phyloP scores from a whole-genome alignment of 1,140 invertebrate genomes.

The Drosophila tristis region DNA sequence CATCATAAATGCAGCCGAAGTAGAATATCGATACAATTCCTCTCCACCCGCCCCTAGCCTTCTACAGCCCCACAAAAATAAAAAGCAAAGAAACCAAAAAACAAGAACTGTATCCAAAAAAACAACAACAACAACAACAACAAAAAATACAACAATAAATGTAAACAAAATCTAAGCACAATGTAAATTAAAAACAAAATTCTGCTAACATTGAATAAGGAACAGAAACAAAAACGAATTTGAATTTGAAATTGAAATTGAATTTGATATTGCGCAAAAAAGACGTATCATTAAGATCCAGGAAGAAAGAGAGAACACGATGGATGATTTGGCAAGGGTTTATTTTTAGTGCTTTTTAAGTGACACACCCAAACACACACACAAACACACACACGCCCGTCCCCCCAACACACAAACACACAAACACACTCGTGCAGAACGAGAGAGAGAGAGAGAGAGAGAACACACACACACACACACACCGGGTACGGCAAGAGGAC shows the following conservation, averaged over 20 bases:
- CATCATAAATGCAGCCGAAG: too few species aligned
- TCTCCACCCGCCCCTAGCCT: conserved; percentile 3
- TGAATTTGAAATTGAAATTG: conserved; percentile 43
- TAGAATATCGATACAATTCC: too few species aligned
- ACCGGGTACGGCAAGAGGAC: conserved; percentile 9
- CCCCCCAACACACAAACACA: conserved; percentile 23
- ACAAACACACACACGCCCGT: conserved; percentile 33
- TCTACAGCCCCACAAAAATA: conserved; percentile 3
- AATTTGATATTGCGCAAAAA: conserved; percentile 17
- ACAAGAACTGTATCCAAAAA: conserved; percentile 23
- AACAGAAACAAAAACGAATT: conserved; percentile 6
- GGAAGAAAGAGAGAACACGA: conserved; percentile 38
- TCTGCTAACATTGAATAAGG: conserved; percentile 14
- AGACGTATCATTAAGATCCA: conserved; percentile 18
- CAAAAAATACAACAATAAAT: conserved; percentile 1
- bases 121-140: not conserved
- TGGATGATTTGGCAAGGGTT: conserved; percentile 62
- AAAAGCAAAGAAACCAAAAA: conserved; percentile 1
- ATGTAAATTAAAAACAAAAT: conserved; percentile 46
- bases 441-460: conserved; percentile 26
- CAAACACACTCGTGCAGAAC: conserved; percentile 18
- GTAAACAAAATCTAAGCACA: conserved; percentile 39
- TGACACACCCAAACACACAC: conserved; percentile 48
- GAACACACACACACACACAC: conserved; percentile 7
- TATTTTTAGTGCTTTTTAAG: conserved; percentile 70